Percentiles rank a stretch among this genome's conserved stretches.
phyloP scores from a whole-genome alignment of 1,140 invertebrate genomes.

The Leptopilina clavipes region DNA sequence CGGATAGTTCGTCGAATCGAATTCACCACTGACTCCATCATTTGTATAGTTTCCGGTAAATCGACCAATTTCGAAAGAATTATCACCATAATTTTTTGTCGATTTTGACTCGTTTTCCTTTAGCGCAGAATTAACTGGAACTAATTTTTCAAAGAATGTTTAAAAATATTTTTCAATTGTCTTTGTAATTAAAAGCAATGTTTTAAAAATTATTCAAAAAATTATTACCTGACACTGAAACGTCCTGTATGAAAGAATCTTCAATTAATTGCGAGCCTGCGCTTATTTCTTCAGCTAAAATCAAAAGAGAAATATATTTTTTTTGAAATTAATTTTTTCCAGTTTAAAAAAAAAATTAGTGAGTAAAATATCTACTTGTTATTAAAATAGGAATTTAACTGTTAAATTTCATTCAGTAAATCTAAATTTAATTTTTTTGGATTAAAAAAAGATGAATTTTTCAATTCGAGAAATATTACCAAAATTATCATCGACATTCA shows the following conservation, averaged over 20 bases:
- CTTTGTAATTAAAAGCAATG: neutral
- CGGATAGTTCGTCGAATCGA: constrained; percentile 81
- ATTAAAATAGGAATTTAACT: too few relatives aligned
- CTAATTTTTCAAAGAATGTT: constrained; percentile 35
- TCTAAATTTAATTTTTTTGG: too few relatives aligned
- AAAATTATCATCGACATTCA: constrained; percentile 47
- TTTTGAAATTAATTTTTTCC: too few relatives aligned
- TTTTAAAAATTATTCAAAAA: neutral
- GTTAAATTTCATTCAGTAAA: too few relatives aligned
- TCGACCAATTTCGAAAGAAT: constrained; percentile 73
- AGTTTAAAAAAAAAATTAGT: too few relatives aligned
- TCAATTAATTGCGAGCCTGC: neutral
- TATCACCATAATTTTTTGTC: constrained; percentile 1
- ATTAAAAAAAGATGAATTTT: too few relatives aligned
- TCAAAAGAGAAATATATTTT: constrained; percentile 1
- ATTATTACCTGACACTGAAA: neutral
- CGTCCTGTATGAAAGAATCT: neutral
- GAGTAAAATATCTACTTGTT: too few relatives aligned
- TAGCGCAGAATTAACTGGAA: constrained; percentile 25
- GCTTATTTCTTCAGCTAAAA: constrained; percentile 5
- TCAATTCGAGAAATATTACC: constrained; percentile 38
- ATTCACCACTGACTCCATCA: constrained; percentile 86
- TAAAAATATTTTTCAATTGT: too few relatives aligned
- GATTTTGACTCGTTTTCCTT: constrained; percentile 24
- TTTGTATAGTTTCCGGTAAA: constrained; percentile 84